Evolutionary conservation across 2,888 invertebrate species (phyloP).

Genomic region (Rutpela maculata): DNA sequence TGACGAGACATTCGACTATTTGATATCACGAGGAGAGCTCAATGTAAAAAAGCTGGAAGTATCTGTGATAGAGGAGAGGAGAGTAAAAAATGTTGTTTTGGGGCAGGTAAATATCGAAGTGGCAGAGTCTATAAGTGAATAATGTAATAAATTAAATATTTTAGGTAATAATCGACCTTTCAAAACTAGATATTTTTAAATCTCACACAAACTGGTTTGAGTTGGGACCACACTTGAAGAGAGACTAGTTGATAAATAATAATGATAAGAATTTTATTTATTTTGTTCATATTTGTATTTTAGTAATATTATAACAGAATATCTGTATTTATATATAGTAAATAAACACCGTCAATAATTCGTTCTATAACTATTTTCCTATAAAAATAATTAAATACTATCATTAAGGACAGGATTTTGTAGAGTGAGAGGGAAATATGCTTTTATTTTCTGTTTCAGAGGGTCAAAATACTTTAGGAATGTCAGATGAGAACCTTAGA

Average conservation of each 20-base stretch:
- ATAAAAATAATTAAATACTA: too few relatives aligned
- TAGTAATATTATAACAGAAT: not conserved
- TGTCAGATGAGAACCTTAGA: too few relatives aligned
- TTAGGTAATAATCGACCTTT: conserved; percentile 79
- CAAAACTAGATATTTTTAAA: conserved; percentile 23
- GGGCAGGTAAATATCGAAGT: conserved; percentile 81
- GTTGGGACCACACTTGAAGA: conserved; percentile 22
- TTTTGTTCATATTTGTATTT: not conserved
- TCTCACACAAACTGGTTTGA: conserved; percentile 22
- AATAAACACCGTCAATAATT: not conserved
- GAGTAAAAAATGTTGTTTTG: conserved; percentile 86
- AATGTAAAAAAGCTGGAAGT: conserved; percentile 86
- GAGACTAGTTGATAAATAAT: conserved; percentile 10
- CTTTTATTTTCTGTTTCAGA: too few relatives aligned
- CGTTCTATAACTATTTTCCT: too few relatives aligned
- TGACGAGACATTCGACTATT: conserved; percentile 93
- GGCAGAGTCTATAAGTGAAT: too few relatives aligned
- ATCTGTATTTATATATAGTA: not conserved
- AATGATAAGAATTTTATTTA: not conserved
- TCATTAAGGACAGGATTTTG: too few relatives aligned
- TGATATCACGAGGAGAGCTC: conserved; percentile 87
- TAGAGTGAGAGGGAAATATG: too few relatives aligned
- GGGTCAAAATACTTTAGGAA: too few relatives aligned
- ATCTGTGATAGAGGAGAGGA: conserved; percentile 90
- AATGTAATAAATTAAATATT: conserved; percentile 62